A percentile compares a stretch with the other conserved stretches of the same genome.
Conservation (phyloP, 1,140 invertebrate species). For the Papilio glaucus region DNA sequence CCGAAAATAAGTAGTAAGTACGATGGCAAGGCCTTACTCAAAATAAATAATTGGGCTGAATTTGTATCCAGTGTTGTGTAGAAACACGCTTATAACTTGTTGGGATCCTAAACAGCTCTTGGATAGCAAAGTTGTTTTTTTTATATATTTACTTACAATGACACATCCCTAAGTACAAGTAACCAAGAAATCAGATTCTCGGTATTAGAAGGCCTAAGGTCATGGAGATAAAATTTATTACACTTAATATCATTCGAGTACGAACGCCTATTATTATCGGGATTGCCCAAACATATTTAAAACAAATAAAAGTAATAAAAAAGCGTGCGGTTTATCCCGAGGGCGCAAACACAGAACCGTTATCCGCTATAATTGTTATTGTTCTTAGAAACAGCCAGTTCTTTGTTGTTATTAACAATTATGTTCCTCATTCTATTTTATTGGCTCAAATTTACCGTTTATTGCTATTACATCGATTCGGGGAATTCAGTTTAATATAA, state of each 20-base stretch:
- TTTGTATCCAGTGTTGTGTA: too few relatives aligned
- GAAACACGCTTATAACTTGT: too few relatives aligned
- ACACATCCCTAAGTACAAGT: too few relatives aligned
- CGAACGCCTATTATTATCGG: neutral
- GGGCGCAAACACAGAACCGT: conserved; percentile 2
- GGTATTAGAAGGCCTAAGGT: neutral
- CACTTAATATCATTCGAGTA: neutral
- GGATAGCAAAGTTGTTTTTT: too few relatives aligned
- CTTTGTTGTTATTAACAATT: conserved; percentile 36
- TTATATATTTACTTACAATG: too few relatives aligned
- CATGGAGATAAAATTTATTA: neutral
- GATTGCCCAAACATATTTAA: conserved; percentile 6
- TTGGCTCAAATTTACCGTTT: conserved; percentile 5
- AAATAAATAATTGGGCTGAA: too few relatives aligned
- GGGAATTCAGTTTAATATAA: conserved; percentile 27
- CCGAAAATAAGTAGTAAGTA: too few relatives aligned
- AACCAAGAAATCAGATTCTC: too few relatives aligned
- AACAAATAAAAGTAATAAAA: conserved; percentile 25
- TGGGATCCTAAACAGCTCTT: too few relatives aligned
- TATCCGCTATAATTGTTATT: conserved; percentile 33
- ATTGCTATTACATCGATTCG: conserved; percentile 15
- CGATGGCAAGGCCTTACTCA: too few relatives aligned
- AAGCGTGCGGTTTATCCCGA: conserved; percentile 16
- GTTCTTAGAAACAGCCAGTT: conserved; percentile 32
- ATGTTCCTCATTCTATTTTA: conserved; percentile 31